Conservation (phyloP, 2,113 vertebrate genomes). For the Anoura caudifer region DNA sequence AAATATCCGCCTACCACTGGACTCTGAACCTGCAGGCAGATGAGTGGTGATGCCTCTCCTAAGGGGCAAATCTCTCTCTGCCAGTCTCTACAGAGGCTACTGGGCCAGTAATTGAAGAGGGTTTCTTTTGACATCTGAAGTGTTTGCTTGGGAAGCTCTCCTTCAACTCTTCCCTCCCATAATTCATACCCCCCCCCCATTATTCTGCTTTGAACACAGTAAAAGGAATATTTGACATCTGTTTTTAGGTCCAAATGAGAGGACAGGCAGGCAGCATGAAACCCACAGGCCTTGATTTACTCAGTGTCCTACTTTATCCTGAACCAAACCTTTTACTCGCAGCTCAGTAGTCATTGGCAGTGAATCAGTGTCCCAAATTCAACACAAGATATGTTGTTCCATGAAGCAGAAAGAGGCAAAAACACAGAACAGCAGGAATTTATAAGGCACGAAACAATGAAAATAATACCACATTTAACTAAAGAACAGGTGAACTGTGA, state of each 20-base stretch:
- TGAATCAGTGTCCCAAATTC: neutral
- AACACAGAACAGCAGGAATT: neutral
- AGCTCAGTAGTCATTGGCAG: neutral
- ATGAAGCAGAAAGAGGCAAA: neutral
- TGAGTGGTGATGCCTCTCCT: no score
- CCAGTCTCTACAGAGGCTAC: neutral
- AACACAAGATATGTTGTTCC: neutral
- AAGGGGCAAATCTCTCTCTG: neutral
- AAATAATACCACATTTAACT: neutral
- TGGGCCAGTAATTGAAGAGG: neutral
- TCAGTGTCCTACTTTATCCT: neutral
- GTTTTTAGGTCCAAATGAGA: neutral
- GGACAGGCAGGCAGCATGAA: neutral
- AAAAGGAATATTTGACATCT: neutral
- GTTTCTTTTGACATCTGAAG: neutral
- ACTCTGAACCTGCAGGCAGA: neutral
- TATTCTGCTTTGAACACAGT: neutral
- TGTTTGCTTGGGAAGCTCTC: neutral
- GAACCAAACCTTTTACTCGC: neutral
- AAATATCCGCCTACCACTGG: neutral
- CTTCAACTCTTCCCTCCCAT: neutral
- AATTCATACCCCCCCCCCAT: neutral
- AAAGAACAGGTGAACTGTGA: conserved; percentile 5
- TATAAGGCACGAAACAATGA: neutral
- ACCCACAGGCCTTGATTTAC: neutral